phyloP scores from a whole-genome alignment of 1,140 invertebrate genomes.

The Charaxes varanes region DNA sequence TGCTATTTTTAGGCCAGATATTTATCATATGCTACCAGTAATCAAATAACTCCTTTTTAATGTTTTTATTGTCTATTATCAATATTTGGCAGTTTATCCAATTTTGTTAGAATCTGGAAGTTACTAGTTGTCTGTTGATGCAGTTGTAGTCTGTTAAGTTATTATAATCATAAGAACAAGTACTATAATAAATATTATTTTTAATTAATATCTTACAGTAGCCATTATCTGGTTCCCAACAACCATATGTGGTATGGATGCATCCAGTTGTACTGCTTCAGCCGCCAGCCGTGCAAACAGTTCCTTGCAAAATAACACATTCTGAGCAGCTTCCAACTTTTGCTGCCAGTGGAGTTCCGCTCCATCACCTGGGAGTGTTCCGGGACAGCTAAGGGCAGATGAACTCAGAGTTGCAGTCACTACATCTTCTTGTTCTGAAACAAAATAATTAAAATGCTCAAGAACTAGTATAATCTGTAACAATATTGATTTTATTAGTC shows the following conservation, averaged over 20 bases:
- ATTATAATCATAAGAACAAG: no score
- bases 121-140: no score
- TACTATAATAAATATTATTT: slow-evolving; percentile 7
- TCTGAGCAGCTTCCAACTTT: slow-evolving; percentile 96
- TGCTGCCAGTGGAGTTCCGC: slow-evolving; percentile 94
- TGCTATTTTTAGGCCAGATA: no score
- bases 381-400: slow-evolving; percentile 77
- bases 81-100: no score
- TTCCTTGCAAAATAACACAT: slow-evolving; percentile 98
- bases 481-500: no score
- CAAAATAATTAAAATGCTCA: no score
- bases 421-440: slow-evolving; percentile 86
- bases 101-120: no score
- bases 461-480: no score
- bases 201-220: slow-evolving; percentile 78
- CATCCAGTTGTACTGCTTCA: slow-evolving; percentile 94
- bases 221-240: slow-evolving; percentile 98
- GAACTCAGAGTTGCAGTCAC: slow-evolving; percentile 86
- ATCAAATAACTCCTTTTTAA: no score
- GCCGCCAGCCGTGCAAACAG: slow-evolving; percentile 94
- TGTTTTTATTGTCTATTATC: no score
- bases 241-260: slow-evolving; percentile 96
- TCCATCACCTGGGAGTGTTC: slow-evolving; percentile 80
- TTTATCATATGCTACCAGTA: no score
- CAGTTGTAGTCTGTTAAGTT: no score